A percentile compares a stretch with the other conserved stretches of the same genome.
Conservation (phyloP, 2,797 vertebrate species). For the Chromobotia macracanthus region DNA sequence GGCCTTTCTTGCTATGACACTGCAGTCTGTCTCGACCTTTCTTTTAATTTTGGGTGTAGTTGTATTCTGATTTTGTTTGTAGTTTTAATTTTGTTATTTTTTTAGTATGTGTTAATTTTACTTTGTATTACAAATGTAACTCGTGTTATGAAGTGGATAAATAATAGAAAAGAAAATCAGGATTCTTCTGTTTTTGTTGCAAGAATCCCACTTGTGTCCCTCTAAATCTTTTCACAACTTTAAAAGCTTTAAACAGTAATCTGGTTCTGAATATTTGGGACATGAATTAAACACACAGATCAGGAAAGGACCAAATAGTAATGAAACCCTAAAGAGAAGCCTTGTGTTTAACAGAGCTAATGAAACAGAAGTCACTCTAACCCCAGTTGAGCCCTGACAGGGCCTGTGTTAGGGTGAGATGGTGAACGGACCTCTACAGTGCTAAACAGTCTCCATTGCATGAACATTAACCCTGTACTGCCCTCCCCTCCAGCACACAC, state of each 20-base stretch:
- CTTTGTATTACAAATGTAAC: no score
- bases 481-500: constrained; percentile 69
- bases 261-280: constrained; percentile 6
- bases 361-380: constrained; percentile 70
- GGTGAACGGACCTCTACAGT: constrained; percentile 67
- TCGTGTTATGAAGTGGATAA: no score
- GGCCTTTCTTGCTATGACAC: no score
- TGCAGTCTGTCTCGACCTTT: no score
- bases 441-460: constrained; percentile 70
- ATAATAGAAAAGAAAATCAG: no score
- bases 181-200: no score
- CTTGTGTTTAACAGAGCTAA: constrained; percentile 75
- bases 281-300: not conserved
- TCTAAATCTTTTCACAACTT: no score
- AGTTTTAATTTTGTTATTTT: no score
- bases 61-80: no score
- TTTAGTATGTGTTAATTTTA: no score
- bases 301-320: constrained; percentile 62
- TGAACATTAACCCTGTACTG: constrained; percentile 74
- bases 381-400: constrained; percentile 56
- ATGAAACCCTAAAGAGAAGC: constrained; percentile 67
- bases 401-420: constrained; percentile 65
- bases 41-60: no score
- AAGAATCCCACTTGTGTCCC: no score
- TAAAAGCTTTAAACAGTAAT: not conserved